phyloP scores from a whole-genome alignment of 2,797 vertebrate genomes.

The Phrynocephalus forsythii region DNA sequence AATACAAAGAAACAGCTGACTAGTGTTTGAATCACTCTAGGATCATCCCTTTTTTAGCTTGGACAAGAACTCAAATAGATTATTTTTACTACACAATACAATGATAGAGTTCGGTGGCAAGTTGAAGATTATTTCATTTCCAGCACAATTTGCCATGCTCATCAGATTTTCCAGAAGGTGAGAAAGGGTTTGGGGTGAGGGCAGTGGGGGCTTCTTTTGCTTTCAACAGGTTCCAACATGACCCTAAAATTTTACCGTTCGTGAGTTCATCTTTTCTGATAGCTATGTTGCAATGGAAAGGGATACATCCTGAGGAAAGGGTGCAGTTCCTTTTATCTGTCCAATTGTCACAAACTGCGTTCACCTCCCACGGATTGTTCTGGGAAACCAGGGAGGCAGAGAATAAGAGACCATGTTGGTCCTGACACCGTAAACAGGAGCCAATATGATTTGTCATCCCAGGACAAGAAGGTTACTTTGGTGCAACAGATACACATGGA shows the following conservation, averaged over 20 bases:
- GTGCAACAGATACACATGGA: neutral
- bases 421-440: slow-evolving; percentile 16
- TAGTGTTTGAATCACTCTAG: slow-evolving; percentile 56
- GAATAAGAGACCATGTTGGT: neutral
- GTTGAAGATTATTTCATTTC: slow-evolving; percentile 49
- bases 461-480: neutral
- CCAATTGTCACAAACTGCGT: slow-evolving; percentile 35
- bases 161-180: slow-evolving; percentile 64
- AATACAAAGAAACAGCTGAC: neutral
- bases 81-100: slow-evolving; percentile 1
- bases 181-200: neutral
- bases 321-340: slow-evolving; percentile 51
- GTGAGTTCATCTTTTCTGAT: slow-evolving; percentile 55
- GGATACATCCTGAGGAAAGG: slow-evolving; percentile 77
- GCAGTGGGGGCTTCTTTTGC: slow-evolving; percentile 43
- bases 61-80: neutral
- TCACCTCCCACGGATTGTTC: slow-evolving; percentile 24
- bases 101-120: slow-evolving; percentile 58
- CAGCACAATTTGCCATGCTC: slow-evolving; percentile 47
- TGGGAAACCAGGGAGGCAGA: slow-evolving; percentile 8
- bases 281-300: slow-evolving; percentile 42
- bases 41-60: slow-evolving; percentile 15
- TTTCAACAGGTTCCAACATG: slow-evolving; percentile 47
- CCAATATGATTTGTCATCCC: neutral
- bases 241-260: slow-evolving; percentile 60